These are phyloP conservation scores for Dromas ardeola DNA, from an alignment of 2,113 vertebrate species.

Conservation along the genomic window DNA sequence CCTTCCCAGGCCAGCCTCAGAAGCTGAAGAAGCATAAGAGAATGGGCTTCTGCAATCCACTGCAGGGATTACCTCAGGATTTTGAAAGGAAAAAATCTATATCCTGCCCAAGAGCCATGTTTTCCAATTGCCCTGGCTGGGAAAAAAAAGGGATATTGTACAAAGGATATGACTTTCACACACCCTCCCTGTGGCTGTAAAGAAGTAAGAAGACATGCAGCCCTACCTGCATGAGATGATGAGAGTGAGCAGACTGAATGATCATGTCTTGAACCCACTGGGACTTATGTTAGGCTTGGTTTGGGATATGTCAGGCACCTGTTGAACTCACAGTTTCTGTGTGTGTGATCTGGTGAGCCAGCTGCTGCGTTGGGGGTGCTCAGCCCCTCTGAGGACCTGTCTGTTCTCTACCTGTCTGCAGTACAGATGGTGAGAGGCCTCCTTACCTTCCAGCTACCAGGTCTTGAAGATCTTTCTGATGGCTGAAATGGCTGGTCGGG, in stretches of 20 bases:
- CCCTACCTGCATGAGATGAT: not conserved
- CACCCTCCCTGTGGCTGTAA: not conserved
- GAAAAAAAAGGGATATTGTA: not conserved
- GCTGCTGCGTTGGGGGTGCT: not conserved
- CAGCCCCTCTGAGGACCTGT: not conserved
- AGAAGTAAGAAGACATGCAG: not conserved
- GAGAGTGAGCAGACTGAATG: not conserved
- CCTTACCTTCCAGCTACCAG: constrained; percentile 26
- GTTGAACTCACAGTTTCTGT: not conserved
- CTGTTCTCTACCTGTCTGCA: not conserved
- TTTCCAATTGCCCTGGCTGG: not conserved
- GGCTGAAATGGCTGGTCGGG: constrained; percentile 25
- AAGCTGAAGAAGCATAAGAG: not conserved
- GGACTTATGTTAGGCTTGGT: not conserved
- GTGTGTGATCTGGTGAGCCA: not conserved
- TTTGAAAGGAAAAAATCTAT: not conserved
- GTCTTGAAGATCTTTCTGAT: not conserved
- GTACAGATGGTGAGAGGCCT: not conserved
- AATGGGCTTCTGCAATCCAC: not conserved
- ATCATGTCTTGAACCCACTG: not conserved
- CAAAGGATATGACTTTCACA: not conserved
- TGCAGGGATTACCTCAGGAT: not conserved
- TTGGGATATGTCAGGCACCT: not conserved
- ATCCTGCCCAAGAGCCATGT: not conserved
- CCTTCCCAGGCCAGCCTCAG: not conserved